Conservation (phyloP, 2,797 vertebrate species). For the Pelodytes ibericus region DNA sequence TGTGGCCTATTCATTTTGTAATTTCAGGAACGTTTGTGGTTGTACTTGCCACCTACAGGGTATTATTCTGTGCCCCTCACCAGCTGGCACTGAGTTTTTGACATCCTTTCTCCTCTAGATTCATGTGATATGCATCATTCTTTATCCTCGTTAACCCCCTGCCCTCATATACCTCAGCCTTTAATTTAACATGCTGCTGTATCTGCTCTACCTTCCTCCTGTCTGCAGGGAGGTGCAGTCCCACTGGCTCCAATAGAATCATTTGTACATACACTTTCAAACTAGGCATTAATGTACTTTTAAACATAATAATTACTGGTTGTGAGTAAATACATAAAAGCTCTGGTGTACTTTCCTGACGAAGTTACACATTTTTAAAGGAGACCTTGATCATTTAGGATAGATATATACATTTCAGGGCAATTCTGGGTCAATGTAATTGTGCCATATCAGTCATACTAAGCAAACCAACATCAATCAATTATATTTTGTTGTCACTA, state of each 20-base stretch:
- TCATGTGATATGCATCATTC: not conserved
- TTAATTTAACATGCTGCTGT: conserved; percentile 37
- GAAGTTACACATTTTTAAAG: no score
- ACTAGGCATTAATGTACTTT: no score
- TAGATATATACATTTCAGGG: no score
- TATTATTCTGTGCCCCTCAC: not conserved
- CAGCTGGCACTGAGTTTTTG: conserved; percentile 17
- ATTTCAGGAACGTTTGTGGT: not conserved
- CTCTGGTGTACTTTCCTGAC: no score
- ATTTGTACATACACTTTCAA: no score
- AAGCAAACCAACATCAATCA: no score
- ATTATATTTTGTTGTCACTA: no score
- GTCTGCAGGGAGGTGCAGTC: not conserved
- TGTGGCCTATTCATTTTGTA: not conserved
- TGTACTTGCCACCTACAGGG: not conserved
- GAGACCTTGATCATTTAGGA: no score
- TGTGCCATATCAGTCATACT: no score
- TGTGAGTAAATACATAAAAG: no score
- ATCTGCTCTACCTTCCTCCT: not conserved
- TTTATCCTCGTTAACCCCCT: not conserved
- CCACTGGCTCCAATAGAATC: not conserved
- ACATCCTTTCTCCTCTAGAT: not conserved
- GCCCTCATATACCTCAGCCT: conserved; percentile 29
- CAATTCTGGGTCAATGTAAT: no score
- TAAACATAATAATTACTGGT: no score